These are phyloP conservation scores for Enteromius trimaculatus DNA, from an alignment of 2,797 vertebrate genomes.

Conservation along the genomic window DNA sequence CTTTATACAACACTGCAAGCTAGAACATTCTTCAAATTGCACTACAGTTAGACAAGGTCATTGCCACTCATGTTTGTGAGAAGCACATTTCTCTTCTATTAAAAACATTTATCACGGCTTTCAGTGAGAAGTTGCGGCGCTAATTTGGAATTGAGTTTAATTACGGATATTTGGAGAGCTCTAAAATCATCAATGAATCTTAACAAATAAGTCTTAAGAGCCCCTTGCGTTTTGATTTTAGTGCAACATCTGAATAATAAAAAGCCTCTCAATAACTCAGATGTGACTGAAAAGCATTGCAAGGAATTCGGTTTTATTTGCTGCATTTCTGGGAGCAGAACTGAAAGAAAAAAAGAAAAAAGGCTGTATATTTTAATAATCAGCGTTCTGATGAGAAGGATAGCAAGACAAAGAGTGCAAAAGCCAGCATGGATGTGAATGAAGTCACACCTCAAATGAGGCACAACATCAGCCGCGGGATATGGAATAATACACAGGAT, in stretches of 20 bases:
- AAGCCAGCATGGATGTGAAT: constrained; percentile 41
- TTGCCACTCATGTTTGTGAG: not conserved
- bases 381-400: constrained; percentile 31
- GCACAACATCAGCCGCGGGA: constrained; percentile 56
- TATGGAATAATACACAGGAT: constrained; percentile 57
- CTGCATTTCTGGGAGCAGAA: constrained; percentile 24
- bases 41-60: constrained; percentile 14
- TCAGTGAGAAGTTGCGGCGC: not conserved
- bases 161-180: constrained; percentile 17
- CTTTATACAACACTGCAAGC: constrained; percentile 31
- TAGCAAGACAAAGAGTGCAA: constrained; percentile 7
- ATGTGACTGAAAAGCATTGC: constrained; percentile 39
- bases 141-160: constrained; percentile 28
- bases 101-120: not conserved
- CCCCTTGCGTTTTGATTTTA: constrained; percentile 40
- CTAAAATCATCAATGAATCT: constrained; percentile 21
- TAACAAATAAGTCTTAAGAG: constrained; percentile 10
- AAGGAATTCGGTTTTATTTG: constrained; percentile 5
- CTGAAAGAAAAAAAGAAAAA: constrained; percentile 8
- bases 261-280: constrained; percentile 44
- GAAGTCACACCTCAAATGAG: constrained; percentile 58
- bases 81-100: constrained; percentile 5
- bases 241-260: constrained; percentile 48
- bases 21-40: constrained; percentile 42
- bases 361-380: constrained; percentile 17